Base-by-base conservation (phyloP, 1,140 invertebrate genomes). In the Heliconius nattereri region DNA sequence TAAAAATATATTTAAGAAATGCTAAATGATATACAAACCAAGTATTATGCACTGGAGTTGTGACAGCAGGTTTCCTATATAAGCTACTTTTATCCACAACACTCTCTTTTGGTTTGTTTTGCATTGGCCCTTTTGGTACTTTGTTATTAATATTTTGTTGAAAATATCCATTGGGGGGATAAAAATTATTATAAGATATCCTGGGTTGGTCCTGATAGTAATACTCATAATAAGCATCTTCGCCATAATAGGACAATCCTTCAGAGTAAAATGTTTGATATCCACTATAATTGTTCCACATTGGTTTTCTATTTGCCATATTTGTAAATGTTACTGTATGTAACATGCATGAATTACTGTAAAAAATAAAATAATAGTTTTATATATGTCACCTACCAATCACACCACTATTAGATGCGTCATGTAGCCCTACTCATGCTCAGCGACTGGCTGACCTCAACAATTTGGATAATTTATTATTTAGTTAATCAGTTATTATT, bases 231-330 rank as follows among this genome's bases (percentile, higher is more conserved):
- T 29, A 66, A 23, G 23, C 60, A 66, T 66, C 60, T 29, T 66
- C 60, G 1, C 60, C 60, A 66, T 66, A 66, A 11, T 66, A 66
- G 23, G 60, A 26, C 23, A 66, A 13, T 1, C 60, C 26, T 16
- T 66, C 60, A 66, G 60, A 11, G 26, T 66, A 66, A 66, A 29
- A 66, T 66, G 60, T 66, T 29, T 66, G 60, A 66, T 26, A 66
- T 9, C 60, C 60, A 66, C 60, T 23, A 16, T 66, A 66, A 13
- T 66, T 66, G 13, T 29, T 66, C 60, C 60, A 66, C 26, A 16
- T 66, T 26, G n/a, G 60, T 26, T 66, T 66, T 66, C 60, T 66
- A 66, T 66, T 66, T 26, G 60, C 26, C 60, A 66, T 66, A 16
- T 66, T 29, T 66, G 6, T 66, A 52, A 52, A 52, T 52, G 49